Base-by-base conservation (phyloP, 2,888 invertebrate genomes). In the Mesorhabditis sp. region DNA sequence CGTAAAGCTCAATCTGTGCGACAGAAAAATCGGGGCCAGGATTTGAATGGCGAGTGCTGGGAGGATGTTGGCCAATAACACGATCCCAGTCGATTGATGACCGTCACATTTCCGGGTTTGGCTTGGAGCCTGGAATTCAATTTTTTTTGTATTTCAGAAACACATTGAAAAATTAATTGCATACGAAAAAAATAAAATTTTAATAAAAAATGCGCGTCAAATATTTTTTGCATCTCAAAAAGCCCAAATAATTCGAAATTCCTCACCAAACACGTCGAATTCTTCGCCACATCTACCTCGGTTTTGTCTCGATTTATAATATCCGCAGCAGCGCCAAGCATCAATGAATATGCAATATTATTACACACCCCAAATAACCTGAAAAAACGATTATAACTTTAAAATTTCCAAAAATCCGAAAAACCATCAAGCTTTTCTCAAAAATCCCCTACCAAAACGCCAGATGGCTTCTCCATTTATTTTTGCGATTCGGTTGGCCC, bases 311-410 rank as follows among this genome's bases (percentile, higher is more conserved):
- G 58, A 50, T 10, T 13, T 13, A 50, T 50, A 13, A 50, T 50
- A n/a, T 50, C 58, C n/a, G 7, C 58, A 50, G 58, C 58, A 50
- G 58, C 58, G n/a, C 58, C 58, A 50, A 50, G 58, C 58, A 50
- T 50, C 58, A 50, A 13, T n/a, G 58, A 50, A 50, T 50, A 50
- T 10, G 58, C n/a, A 50, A 50, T 50, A 50, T 50, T 50, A n/a
- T 50, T 50, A n/a, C 58, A 50, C 7, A 50, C n/a, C 7, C 58
- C 58, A n/a, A 50, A 50, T 50, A 50, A 2, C 58, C 58, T 50
- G n/a, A 28, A 28, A 28, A 28, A 28, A 28, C 28, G 28, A 28
- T 28, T 28, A 28, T 28, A 28, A 28, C 28, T 28, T 28, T 28
- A 1, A 28, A 28, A 28, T 28, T 28, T 28, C 28, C 28, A 28